Percentiles rank a stretch among this genome's conserved stretches.
Conservation (phyloP, 2,888 invertebrate species). For the Orgyia antiqua region DNA sequence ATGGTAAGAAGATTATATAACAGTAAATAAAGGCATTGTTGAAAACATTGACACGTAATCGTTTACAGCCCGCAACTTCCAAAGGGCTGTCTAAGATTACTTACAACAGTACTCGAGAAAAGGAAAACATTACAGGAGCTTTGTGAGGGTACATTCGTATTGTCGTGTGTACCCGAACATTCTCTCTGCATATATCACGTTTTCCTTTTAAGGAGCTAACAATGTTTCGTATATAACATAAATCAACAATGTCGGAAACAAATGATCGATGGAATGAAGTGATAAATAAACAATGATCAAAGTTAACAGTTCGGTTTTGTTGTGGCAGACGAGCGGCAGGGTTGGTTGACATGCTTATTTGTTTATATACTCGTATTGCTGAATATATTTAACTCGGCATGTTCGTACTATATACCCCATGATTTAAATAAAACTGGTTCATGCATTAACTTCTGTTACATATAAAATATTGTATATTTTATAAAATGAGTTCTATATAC, state of each 20-base stretch:
- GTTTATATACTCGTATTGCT: slow-evolving; percentile 28
- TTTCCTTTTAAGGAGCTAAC: slow-evolving; percentile 59
- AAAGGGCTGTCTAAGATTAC: slow-evolving; percentile 59
- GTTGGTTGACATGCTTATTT: slow-evolving; percentile 26
- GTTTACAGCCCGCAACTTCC: slow-evolving; percentile 72
- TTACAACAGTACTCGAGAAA: slow-evolving; percentile 42
- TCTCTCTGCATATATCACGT: slow-evolving; percentile 47
- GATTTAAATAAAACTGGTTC: slow-evolving; percentile 20
- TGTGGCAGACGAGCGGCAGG: slow-evolving; percentile 44
- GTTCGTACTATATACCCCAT: slow-evolving; percentile 28
- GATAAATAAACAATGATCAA: slow-evolving; percentile 15
- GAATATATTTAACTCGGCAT: slow-evolving; percentile 21
- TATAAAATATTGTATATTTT: slow-evolving; percentile 30
- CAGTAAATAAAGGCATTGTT: slow-evolving; percentile 48
- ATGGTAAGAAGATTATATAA: slow-evolving; percentile 53
- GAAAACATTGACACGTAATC: slow-evolving; percentile 55
- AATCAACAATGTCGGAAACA: slow-evolving; percentile 28
- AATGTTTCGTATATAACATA: slow-evolving; percentile 49
- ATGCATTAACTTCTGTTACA: slow-evolving; percentile 20
- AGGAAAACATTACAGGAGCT: slow-evolving; percentile 58
- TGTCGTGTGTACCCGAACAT: slow-evolving; percentile 58
- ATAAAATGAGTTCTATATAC: slow-evolving; percentile 33
- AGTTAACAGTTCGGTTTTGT: slow-evolving; percentile 24
- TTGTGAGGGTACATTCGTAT: slow-evolving; percentile 59
- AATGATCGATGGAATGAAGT: slow-evolving; percentile 12